Evolutionary conservation across 2,113 vertebrate species (phyloP), one percentile per base, ranked within the genome.

Genomic region (Semnornis frantzii): DNA sequence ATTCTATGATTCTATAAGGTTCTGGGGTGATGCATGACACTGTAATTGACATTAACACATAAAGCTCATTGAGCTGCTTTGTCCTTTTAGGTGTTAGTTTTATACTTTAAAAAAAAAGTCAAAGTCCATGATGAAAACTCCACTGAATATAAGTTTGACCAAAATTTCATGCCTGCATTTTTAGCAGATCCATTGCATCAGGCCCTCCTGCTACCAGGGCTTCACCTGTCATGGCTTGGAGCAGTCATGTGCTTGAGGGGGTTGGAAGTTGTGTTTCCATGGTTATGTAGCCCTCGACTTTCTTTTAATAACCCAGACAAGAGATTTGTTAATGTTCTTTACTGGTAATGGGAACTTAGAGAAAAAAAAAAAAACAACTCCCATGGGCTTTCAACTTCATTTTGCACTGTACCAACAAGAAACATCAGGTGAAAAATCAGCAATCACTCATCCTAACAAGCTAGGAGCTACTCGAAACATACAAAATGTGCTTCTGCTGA

Each of bases 301-400:
- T 87, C 94, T 94, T 95, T 94, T 95, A 94, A 92, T 95, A 97
- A 87, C 54, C 28, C 76, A 92, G 91, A 95, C 91, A 84, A 90
- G 81, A 92, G 60, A 87, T 89, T 80, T 92, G 31, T 89, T 93
- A 86, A 89, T 91, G 76, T 90, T 95, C 86, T 64, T 11, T 81
- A 64, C 34, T 75, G 66, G 81, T 94, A 91, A 85, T 81, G 46
- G 65, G n/a, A 92, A 85, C 33, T 83, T 65, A 78, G 10, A 80
- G 64, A n/a, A n/a, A n/a, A n/a, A 30, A 44, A 34, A 59, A 87
- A 88, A 77, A 65, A 19, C 8, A 6, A 11, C 34, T 83, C 82
- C 33, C 64, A 44, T 68, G 44, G 48, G 68, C 25, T 92, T 72
- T 80, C 23, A 21, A 57, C 87, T 72, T 75, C 83, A 7, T 87